Base-by-base conservation (phyloP, 2,113 vertebrate genomes). In the Apodemus speciosus region DNA sequence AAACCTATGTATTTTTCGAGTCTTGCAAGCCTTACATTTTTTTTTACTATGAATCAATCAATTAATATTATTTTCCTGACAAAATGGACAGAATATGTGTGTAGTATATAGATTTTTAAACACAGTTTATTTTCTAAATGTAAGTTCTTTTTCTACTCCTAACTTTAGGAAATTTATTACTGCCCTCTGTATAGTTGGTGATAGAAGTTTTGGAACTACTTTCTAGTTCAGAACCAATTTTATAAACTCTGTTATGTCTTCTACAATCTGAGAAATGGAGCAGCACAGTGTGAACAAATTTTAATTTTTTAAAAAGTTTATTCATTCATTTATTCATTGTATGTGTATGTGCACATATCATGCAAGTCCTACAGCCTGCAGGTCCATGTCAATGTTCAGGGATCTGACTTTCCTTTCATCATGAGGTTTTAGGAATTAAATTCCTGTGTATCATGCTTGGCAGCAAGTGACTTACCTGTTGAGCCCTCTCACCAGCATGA, bases 1-100 rank as follows among this genome's bases (percentile, higher is more conserved):
- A 96, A 96, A 97, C 23, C 76, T 81, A 91, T 49, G 0, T 75
- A 56, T 94, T 97, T 15, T 96, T 95, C 75, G 16, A 62, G 49
- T 95, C 53, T 96, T 94, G 89, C 40, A 92, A 94, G 53, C 88
- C 84, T 83, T 85, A 89, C 49, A 94, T 95, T 94, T 92, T n/a
- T 62, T 0, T 80, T 77, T 71, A 85, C 35, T 73, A 21, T 86
- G 3, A 92, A 0, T 88, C 88, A 80, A 38, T 85, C 92, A 11
- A 35, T 96, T 95, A 80, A 80, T 95, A 84, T 89, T 27, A 62
- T 76, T 35, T 97, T 97, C 89, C 53, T 83, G 32, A 2, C 58
- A 46, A 9, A 4, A 35, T 91, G 43, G 9, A 6, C 0, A 90
- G 10, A 43, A 49, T 92, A 9, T 11, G 23, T 92, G 25, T 94